These are phyloP conservation scores for Odontesthes bonariensis DNA, from an alignment of 2,113 vertebrate genomes.

Conservation along the genomic window DNA sequence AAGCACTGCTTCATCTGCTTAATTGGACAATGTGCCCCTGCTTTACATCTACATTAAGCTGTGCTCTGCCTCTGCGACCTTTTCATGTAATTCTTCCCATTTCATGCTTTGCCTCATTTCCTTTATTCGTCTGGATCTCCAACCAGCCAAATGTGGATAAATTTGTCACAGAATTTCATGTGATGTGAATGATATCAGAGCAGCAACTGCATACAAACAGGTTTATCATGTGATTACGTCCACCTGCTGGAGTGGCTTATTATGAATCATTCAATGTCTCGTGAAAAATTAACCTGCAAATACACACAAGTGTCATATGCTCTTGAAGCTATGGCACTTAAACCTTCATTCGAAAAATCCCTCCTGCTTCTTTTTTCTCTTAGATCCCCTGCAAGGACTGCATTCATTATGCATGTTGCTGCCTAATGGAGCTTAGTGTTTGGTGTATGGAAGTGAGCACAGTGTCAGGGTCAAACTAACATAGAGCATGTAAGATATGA, in stretches of 20 bases:
- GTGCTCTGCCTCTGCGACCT: conserved; percentile 42
- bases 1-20: neutral
- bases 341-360: conserved; percentile 15
- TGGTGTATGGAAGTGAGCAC: neutral
- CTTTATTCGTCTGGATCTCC: conserved; percentile 19
- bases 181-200: conserved; percentile 18
- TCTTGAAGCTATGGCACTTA: conserved; percentile 8
- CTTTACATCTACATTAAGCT: conserved; percentile 29
- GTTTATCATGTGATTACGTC: conserved; percentile 44
- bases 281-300: conserved; percentile 25
- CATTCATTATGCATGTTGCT: conserved; percentile 33
- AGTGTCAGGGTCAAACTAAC: neutral
- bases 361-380: neutral
- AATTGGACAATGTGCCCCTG: neutral
- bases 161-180: conserved; percentile 40
- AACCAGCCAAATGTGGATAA: conserved; percentile 28
- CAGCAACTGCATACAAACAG: conserved; percentile 4
- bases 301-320: neutral
- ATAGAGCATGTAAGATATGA: neutral
- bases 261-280: conserved; percentile 24
- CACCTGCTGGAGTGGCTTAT: conserved; percentile 4
- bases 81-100: conserved; percentile 47
- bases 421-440: conserved; percentile 6
- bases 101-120: conserved; percentile 30
- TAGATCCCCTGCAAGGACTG: conserved; percentile 1